Evolutionary conservation across 2,797 vertebrate species (phyloP), one percentile per base, ranked within the genome.

Genomic region (Pelodytes ibericus): DNA sequence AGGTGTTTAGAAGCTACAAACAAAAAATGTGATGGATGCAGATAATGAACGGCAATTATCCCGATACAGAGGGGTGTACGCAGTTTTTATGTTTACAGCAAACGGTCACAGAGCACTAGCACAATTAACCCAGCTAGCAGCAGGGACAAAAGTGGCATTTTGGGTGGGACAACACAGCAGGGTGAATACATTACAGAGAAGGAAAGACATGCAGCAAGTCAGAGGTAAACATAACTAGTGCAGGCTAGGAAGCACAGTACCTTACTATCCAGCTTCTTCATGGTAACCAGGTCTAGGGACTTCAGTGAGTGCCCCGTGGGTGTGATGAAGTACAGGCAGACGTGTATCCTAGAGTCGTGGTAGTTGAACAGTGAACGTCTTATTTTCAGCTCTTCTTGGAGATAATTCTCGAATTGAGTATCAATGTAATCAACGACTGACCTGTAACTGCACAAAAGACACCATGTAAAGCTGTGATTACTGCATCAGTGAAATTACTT

Each of bases 351-450:
- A 0, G 97, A 96, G 92, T 99, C 98, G 0, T 99, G 97, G 83
- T 95, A 99, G 90, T 99, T 94, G 58, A 96, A 98, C 18, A 99
- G 94, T 0, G 96, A 98, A 2, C 98, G 94, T 24, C 96, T 97
- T 83, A 99, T 99, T 83, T 99, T 99, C 86, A 99, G 88, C 87
- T 99, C 98, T 44, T 99, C 98, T 89, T 99, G 97, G 13, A 99
- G 91, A 84, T 98, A 99, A 83, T 94, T 98, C 87, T 99, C 98
- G 88, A 99, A 99, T 92, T 99, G 96, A 62, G 95, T 95, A 69
- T 99, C 97, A 82, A 99, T 99, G 90, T 99, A 99, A 86, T 99
- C 96, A n/a, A 99, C 96, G 0, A 99, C 97, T 18, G 98, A 96
- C 89, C 96, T 99, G 92, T 99, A 99, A 91, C 98, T 99, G 93